Conservation (phyloP, 1,140 invertebrate species). For the Macrostomum lignano region DNA sequence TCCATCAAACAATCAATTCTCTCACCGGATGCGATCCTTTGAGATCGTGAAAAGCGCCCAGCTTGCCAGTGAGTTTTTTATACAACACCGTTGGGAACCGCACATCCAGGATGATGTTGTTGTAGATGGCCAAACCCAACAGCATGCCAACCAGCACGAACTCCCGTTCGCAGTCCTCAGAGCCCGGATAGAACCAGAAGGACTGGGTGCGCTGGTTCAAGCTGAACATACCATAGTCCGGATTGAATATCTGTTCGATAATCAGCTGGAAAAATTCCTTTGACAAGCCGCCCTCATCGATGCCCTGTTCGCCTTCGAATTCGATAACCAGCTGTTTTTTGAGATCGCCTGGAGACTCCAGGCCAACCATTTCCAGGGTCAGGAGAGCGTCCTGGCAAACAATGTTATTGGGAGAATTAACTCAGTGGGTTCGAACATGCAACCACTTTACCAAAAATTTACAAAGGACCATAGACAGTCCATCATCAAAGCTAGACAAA, state of each 20-base stretch:
- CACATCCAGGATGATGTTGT: slow-evolving; percentile 67
- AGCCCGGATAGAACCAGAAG: slow-evolving; percentile 64
- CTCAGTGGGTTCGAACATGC: too few species aligned
- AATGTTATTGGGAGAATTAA: too few species aligned
- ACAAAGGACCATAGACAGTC: too few species aligned
- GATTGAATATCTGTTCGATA: slow-evolving; percentile 75
- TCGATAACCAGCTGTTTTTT: slow-evolving; percentile 79
- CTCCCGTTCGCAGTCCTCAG: slow-evolving; percentile 57
- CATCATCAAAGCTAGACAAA: too few species aligned
- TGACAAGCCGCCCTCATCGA: slow-evolving; percentile 73
- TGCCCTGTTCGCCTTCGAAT: slow-evolving; percentile 74
- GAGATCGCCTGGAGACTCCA: slow-evolving; percentile 55
- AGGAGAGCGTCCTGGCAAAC: too few species aligned
- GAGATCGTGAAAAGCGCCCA: slow-evolving; percentile 56
- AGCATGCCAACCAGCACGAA: slow-evolving; percentile 72
- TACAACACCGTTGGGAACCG: slow-evolving; percentile 82
- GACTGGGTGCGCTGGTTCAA: slow-evolving; percentile 42
- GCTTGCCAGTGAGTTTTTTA: slow-evolving; percentile 59
- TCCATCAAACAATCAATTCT: background rate
- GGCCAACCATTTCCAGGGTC: too few species aligned
- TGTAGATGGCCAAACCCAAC: slow-evolving; percentile 70
- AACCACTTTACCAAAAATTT: too few species aligned
- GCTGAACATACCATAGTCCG: slow-evolving; percentile 56
- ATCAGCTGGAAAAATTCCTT: slow-evolving; percentile 87
- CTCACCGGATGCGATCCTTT: slow-evolving; percentile 54